A percentile compares a stretch with the other conserved stretches of the same genome.
phyloP scores from a whole-genome alignment of 1,140 invertebrate species.

The Brachionus koreanus region DNA sequence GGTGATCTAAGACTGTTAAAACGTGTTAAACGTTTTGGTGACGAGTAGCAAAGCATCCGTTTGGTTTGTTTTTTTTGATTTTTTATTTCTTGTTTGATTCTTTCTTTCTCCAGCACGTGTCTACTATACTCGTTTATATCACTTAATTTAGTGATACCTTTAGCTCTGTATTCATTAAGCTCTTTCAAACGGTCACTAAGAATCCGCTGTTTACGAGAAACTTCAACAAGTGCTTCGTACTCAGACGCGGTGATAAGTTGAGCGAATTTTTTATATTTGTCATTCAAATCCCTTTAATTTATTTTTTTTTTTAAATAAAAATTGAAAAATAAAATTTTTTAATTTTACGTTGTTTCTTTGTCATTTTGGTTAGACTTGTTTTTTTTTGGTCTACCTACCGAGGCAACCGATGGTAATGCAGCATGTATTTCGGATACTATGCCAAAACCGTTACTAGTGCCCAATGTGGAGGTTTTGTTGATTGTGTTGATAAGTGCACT shows the following conservation, averaged over 20 bases:
- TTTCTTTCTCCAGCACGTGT: constrained; percentile 1
- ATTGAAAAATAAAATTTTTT: constrained; percentile 47
- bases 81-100: not conserved
- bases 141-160: constrained; percentile 55
- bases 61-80: constrained; percentile 11
- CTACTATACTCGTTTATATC: constrained; percentile 47
- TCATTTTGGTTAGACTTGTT: constrained; percentile 65
- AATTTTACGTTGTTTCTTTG: constrained; percentile 50
- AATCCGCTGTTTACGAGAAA: constrained; percentile 70
- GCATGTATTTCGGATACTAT: constrained; percentile 38
- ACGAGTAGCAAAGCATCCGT: not conserved
- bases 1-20: not conserved
- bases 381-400: constrained; percentile 63
- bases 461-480: constrained; percentile 44
- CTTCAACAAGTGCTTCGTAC: constrained; percentile 72
- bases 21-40: constrained; percentile 28
- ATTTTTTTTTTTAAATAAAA: not conserved
- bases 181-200: constrained; percentile 74
- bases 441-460: not conserved
- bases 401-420: not conserved
- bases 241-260: constrained; percentile 80
- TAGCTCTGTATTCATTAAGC: constrained; percentile 63
- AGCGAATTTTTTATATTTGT: constrained; percentile 75
- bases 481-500: constrained; percentile 36
- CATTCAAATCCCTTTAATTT: constrained; percentile 60